These are phyloP conservation scores for Trichomalopsis sarcophagae DNA, from an alignment of 1,140 invertebrate genomes.

Conservation along the genomic window DNA sequence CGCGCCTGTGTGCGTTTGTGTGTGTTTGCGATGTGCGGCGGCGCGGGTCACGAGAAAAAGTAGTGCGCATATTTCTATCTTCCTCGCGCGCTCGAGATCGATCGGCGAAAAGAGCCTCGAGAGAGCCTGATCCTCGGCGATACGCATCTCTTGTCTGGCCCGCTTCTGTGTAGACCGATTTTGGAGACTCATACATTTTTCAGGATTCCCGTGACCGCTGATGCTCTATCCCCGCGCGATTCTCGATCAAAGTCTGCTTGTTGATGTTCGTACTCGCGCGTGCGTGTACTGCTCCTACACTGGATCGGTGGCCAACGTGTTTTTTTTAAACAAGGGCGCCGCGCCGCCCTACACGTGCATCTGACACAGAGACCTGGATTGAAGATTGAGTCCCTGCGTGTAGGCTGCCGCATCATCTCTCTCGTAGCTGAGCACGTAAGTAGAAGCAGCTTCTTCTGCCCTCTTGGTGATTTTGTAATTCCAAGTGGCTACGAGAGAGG, in stretches of 20 bases:
- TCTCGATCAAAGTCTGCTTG: background rate
- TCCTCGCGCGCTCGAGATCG: background rate
- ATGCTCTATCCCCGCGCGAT: background rate
- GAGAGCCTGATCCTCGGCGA: background rate
- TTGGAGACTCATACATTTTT: conserved; percentile 24
- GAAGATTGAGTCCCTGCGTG: background rate
- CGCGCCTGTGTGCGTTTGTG: background rate
- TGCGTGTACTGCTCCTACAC: background rate
- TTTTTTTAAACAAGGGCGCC: background rate
- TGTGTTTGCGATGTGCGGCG: too few relatives aligned
- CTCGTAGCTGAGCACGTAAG: too few relatives aligned
- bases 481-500: background rate
- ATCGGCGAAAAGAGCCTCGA: background rate
- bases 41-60: conserved; percentile 17
- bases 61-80: background rate
- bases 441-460: background rate
- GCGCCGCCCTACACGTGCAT: background rate
- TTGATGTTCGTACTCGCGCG: too few relatives aligned
- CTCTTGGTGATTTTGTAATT: conserved; percentile 10
- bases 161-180: background rate
- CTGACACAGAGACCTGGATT: background rate
- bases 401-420: too few relatives aligned
- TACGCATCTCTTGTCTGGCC: background rate
- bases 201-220: background rate
- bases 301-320: background rate